Evolutionary conservation across 2,888 invertebrate species (phyloP).

Genomic region (Eupithecia tripunctaria): DNA sequence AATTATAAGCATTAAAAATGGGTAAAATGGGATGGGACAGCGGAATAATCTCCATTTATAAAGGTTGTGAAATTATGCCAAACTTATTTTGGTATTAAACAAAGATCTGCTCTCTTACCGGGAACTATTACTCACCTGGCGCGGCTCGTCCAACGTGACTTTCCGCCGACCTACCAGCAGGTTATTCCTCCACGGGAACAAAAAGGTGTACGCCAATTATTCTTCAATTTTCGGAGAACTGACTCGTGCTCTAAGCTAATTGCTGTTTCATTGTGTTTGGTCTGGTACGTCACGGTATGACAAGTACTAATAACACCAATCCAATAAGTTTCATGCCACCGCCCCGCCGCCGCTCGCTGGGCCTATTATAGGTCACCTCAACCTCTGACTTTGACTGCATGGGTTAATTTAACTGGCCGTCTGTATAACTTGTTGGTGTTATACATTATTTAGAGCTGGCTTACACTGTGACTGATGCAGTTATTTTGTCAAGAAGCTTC

Average conservation of each 20-base stretch:
- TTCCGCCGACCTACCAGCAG: constrained; percentile 76
- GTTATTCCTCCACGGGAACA: constrained; percentile 76
- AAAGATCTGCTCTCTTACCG: constrained; percentile 53
- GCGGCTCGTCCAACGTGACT: constrained; percentile 66
- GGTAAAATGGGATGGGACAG: background rate
- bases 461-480: background rate
- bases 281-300: constrained; percentile 49
- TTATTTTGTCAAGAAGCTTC: constrained; percentile 5
- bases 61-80: constrained; percentile 25
- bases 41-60: background rate
- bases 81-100: constrained; percentile 45
- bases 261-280: constrained; percentile 51
- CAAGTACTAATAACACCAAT: constrained; percentile 53
- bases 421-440: constrained; percentile 12
- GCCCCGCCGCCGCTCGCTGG: constrained; percentile 27
- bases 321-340: constrained; percentile 44
- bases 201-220: constrained; percentile 66
- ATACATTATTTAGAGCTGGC: background rate
- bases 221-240: constrained; percentile 58
- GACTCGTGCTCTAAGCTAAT: constrained; percentile 52
- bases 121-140: constrained; percentile 66
- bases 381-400: constrained; percentile 46
- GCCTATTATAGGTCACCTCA: constrained; percentile 57
- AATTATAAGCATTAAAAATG: background rate
- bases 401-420: constrained; percentile 38